phyloP scores from a whole-genome alignment of 2,888 invertebrate species.

The Mimas tiliae region DNA sequence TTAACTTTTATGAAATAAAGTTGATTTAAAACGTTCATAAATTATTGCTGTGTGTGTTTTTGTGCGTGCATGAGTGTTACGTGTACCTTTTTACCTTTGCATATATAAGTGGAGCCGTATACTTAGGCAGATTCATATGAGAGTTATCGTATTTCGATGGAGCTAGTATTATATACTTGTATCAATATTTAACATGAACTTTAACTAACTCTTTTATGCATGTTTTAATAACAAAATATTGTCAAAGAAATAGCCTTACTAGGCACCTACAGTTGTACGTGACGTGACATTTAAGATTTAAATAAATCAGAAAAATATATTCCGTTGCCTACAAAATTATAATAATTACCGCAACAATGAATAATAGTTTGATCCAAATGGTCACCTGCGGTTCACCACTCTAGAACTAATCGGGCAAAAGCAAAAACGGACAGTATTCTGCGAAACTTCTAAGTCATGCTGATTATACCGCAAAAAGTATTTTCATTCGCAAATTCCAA shows the following conservation, averaged over 20 bases:
- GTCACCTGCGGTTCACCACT: constrained; percentile 52
- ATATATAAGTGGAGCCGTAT: too few species aligned
- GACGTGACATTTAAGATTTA: not conserved
- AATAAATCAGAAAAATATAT: not conserved
- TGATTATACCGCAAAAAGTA: constrained; percentile 33
- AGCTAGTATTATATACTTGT: too few species aligned
- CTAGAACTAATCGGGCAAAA: constrained; percentile 68
- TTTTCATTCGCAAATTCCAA: constrained; percentile 28
- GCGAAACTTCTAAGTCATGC: constrained; percentile 38
- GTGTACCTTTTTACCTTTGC: too few species aligned
- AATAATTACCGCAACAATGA: constrained; percentile 19
- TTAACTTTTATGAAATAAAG: too few species aligned
- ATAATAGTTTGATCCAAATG: constrained; percentile 31
- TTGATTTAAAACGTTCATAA: too few species aligned
- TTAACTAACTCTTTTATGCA: too few species aligned
- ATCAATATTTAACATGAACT: too few species aligned
- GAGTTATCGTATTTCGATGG: too few species aligned
- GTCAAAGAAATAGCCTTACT: not conserved
- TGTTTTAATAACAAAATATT: not conserved
- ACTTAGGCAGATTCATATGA: too few species aligned
- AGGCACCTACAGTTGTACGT: not conserved
- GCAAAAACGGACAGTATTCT: constrained; percentile 45
- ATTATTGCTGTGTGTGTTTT: too few species aligned
- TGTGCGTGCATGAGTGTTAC: too few species aligned
- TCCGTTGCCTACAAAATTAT: not conserved